Base-by-base conservation (phyloP, 2,888 invertebrate genomes). In the Hirtodrosophila duncani region DNA sequence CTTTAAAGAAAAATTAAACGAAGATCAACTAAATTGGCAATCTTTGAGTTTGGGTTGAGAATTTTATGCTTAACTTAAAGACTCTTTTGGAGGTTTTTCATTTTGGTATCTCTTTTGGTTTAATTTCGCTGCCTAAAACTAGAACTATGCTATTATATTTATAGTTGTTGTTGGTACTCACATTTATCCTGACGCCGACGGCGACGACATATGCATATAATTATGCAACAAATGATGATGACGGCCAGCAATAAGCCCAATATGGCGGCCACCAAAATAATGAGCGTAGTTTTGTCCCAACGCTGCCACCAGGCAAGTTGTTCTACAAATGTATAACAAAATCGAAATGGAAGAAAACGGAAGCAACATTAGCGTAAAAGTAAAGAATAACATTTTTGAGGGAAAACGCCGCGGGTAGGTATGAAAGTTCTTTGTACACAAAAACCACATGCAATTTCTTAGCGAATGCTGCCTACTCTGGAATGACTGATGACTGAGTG, bases 181-280 rank as follows among this genome's bases (percentile, higher is more conserved):
- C 88, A 87, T 87, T 87, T 87, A 74, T 87, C 86, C 64, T 87
- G 86, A 70, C 94, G 90, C 89, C 94, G 93, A 72, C 94, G 83
- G 49, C 87, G 90, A 69, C 95, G 89, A 86, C 96, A 96, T 74
- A 96, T 91, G 85, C 95, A 91, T 85, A 94, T 92, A 84, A 96
- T 94, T 84, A 94, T 92, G 86, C 94, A 92, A 88, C 95, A 94
- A 50, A 96, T 89, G 74, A 93, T 92, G 68, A 95, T 91, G 56
- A 95, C 92, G 33, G 93, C 90, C 66, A 89, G 87, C 60, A 93
- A 88, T 62, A 92, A 89, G 26, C 90, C 90, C 41, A 91, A 89
- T 3, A 95, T 91, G 31, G 91, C 89, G 51, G 91, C 91, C 41
- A 92, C 89, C 57, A 94, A 89, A 57, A 96, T 91, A 74, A 95